Percentiles rank a stretch among this genome's conserved stretches.
Conservation (phyloP, 2,888 invertebrate species). For the Hartigia nigra region DNA sequence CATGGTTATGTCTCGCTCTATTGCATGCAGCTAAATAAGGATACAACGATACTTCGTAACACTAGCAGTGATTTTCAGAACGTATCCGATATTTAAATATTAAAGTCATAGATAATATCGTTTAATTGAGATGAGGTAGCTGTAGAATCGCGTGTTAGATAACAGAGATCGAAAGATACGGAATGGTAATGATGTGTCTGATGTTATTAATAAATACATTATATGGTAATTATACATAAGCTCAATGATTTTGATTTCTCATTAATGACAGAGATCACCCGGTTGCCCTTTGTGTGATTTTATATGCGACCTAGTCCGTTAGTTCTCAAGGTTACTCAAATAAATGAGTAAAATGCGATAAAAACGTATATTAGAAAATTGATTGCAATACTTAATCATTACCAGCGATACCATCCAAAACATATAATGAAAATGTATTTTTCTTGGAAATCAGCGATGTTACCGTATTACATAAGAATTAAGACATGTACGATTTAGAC, state of each 20-base stretch:
- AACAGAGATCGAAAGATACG: background rate
- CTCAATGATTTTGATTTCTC: background rate
- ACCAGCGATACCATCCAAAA: background rate
- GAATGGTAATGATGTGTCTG: background rate
- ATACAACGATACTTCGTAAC: background rate
- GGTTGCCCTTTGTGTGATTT: background rate
- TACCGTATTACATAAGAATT: background rate
- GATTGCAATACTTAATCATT: background rate
- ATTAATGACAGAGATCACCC: background rate
- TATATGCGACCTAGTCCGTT: background rate
- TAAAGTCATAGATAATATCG: background rate
- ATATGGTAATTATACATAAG: background rate
- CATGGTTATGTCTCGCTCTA: background rate
- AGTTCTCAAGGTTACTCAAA: background rate
- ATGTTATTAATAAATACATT: background rate
- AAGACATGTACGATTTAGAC: background rate
- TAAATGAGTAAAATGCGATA: background rate
- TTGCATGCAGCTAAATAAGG: background rate
- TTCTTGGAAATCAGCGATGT: background rate
- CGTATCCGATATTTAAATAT: background rate
- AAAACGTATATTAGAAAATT: background rate
- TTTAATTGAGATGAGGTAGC: background rate
- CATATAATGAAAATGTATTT: background rate
- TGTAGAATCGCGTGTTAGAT: background rate
- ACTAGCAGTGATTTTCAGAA: background rate